Percentiles rank a stretch among this genome's conserved stretches.
These are phyloP conservation scores for Oxycera nigricornis DNA, from an alignment of 2,888 invertebrate species.

Conservation along the genomic window DNA sequence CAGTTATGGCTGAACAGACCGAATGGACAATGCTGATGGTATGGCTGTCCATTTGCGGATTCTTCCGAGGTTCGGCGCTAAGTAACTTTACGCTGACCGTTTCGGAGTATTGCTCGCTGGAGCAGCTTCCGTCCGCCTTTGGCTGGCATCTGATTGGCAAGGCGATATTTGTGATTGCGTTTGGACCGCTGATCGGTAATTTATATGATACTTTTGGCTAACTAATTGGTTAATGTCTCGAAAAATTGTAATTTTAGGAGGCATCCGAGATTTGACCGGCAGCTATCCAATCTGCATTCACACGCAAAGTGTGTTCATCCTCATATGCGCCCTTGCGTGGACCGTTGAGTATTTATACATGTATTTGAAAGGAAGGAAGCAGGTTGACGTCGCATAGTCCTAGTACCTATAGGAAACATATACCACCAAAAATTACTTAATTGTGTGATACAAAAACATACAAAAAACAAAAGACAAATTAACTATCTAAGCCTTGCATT, in stretches of 20 bases:
- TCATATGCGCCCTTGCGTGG: conserved; percentile 75
- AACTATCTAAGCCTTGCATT: background rate
- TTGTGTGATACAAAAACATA: conserved; percentile 25
- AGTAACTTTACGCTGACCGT: conserved; percentile 82
- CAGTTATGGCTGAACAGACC: conserved; percentile 77
- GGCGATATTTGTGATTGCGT: conserved; percentile 72
- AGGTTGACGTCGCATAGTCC: conserved; percentile 17
- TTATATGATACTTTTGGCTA: background rate
- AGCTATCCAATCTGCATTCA: conserved; percentile 76
- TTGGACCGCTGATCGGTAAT: conserved; percentile 76
- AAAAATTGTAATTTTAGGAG: conserved; percentile 64
- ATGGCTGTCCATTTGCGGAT: conserved; percentile 78
- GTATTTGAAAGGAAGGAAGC: conserved; percentile 52
- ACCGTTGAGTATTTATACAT: conserved; percentile 65
- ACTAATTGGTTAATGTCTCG: background rate
- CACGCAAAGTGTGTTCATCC: conserved; percentile 73
- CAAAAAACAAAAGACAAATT: background rate
- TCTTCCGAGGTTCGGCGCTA: conserved; percentile 78
- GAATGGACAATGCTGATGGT: conserved; percentile 73
- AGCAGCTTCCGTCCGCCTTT: conserved; percentile 78
- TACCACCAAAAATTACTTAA: conserved; percentile 33
- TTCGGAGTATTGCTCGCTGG: conserved; percentile 75
- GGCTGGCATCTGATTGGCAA: conserved; percentile 81
- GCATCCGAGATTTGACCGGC: conserved; percentile 71
- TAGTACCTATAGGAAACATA: conserved; percentile 4